Evolutionary conservation across 2,797 vertebrate species (phyloP), one percentile per base, ranked within the genome.

Genomic region (Sebastes minor): DNA sequence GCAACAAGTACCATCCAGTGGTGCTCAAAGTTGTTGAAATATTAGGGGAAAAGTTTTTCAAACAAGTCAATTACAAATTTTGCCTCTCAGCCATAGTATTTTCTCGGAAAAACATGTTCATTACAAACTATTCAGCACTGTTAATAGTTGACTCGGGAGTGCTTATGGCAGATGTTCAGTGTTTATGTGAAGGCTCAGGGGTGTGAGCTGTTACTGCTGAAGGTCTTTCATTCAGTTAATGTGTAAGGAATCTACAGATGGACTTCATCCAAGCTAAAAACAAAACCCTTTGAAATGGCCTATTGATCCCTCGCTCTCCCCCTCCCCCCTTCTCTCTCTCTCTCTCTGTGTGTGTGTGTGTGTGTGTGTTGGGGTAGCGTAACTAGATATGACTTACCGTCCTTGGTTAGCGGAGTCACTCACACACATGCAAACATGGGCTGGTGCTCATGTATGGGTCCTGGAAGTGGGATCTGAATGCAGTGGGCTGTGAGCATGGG

Each of bases 251-350:
- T 95, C 91, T 96, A 95, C 96, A 96, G 90, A 96, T 94, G 89
- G 92, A 95, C 94, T 89, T 87, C 90, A 92, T 95, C 93, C 94
- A 94, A 95, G 92, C 88, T 95, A 92, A 96, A 97, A 97, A 95
- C 94, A 81, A 96, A 96, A 96, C 93, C 53, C 84, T 94, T 95
- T 94, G 86, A 94, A 95, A 95, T 76, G 86, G 88, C 80, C 86
- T 94, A 93, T 93, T 85, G 86, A 78, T 91, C 87, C 27, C 42
- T 52, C 35, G 9, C 64, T 16, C n/a, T n/a, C 22, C 4, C 4
- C 2, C 23, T 16, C 1, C n/a, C 7, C 12, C 22, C 76, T 86
- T 33, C 32, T 28, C 27, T 22, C 22, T 35, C 13, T 38, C 6
- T 59, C 20, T 23, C 11, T 61, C 0, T 33, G 1, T 49, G 10